Percentiles rank a stretch among this genome's conserved stretches.
phyloP scores from a whole-genome alignment of 2,797 vertebrate genomes.

The Brachyalestes nurse region DNA sequence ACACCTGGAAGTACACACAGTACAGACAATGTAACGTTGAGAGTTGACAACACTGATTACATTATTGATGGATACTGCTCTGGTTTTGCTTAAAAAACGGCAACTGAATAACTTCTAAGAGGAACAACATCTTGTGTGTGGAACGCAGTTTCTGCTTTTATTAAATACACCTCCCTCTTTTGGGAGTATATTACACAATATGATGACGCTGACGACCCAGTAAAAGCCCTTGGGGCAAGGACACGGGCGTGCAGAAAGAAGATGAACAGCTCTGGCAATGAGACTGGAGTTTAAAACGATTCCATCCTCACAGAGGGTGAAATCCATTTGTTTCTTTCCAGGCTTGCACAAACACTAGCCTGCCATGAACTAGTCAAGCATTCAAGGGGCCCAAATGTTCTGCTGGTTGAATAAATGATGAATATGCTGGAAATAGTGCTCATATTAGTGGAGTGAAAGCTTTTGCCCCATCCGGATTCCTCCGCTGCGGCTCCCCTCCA shows the following conservation, averaged over 20 bases:
- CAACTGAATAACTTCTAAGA: not conserved
- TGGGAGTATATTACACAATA: constrained; percentile 32
- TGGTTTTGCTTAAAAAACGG: not conserved
- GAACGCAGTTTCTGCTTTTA: constrained; percentile 8
- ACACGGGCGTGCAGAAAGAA: not conserved
- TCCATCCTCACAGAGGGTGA: not conserved
- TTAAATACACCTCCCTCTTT: constrained; percentile 26
- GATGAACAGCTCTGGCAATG: not conserved
- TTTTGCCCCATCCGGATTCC: constrained; percentile 4
- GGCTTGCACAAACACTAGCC: constrained; percentile 2
- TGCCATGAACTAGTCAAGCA: constrained; percentile 11
- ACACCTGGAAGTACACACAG: not conserved
- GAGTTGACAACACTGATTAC: not conserved
- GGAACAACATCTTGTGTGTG: constrained; percentile 4
- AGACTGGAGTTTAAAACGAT: constrained; percentile 22
- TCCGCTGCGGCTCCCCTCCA: constrained; percentile 24
- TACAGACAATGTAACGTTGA: not conserved
- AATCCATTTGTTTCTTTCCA: constrained; percentile 14
- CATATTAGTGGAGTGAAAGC: constrained; percentile 32
- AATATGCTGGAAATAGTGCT: constrained; percentile 45
- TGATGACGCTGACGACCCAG: constrained; percentile 45
- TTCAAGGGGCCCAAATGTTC: constrained; percentile 24
- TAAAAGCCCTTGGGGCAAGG: constrained; percentile 47
- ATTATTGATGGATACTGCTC: not conserved
- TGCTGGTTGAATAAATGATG: constrained; percentile 53